phyloP scores from a whole-genome alignment of 2,888 invertebrate species.

The Hydroisotoma schaefferi region DNA sequence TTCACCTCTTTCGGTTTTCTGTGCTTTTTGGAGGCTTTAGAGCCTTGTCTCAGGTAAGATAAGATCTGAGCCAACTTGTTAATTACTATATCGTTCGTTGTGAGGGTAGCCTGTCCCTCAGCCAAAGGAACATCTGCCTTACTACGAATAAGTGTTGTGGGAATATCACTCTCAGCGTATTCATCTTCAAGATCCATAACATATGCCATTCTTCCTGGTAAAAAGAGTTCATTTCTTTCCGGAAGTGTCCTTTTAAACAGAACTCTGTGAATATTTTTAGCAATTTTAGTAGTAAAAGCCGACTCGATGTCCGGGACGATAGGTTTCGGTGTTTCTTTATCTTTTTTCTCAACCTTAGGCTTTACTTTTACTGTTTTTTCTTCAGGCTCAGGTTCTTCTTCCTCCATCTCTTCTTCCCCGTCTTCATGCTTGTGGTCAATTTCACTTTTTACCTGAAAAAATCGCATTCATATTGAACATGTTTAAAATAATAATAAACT shows the following conservation, averaged over 20 bases:
- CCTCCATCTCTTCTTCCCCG: slow-evolving; percentile 61
- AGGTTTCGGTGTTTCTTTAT: slow-evolving; percentile 43
- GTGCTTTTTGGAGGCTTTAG: slow-evolving; percentile 66
- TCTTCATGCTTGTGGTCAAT: slow-evolving; percentile 74
- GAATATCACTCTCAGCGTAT: slow-evolving; percentile 81
- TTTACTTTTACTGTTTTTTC: slow-evolving; percentile 47
- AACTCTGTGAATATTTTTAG: slow-evolving; percentile 66
- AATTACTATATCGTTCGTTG: slow-evolving; percentile 70
- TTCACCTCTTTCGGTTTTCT: slow-evolving; percentile 65
- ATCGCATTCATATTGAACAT: no score
- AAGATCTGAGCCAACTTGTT: slow-evolving; percentile 96
- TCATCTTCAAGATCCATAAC: slow-evolving; percentile 92
- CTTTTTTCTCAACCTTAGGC: slow-evolving; percentile 46
- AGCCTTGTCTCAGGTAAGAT: slow-evolving; percentile 88
- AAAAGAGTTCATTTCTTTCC: slow-evolving; percentile 83
- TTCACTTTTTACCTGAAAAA: slow-evolving; percentile 73
- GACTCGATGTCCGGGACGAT: slow-evolving; percentile 27
- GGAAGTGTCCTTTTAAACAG: slow-evolving; percentile 50
- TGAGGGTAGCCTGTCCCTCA: slow-evolving; percentile 57
- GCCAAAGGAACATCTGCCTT: slow-evolving; percentile 79
- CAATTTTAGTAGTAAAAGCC: slow-evolving; percentile 63
- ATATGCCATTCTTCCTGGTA: slow-evolving; percentile 96
- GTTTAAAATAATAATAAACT: no score
- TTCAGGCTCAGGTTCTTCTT: slow-evolving; percentile 56
- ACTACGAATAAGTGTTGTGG: slow-evolving; percentile 88